A percentile compares a stretch with the other conserved stretches of the same genome.
Conservation (phyloP, 2,888 invertebrate species). For the Silvanus unidentatus region DNA sequence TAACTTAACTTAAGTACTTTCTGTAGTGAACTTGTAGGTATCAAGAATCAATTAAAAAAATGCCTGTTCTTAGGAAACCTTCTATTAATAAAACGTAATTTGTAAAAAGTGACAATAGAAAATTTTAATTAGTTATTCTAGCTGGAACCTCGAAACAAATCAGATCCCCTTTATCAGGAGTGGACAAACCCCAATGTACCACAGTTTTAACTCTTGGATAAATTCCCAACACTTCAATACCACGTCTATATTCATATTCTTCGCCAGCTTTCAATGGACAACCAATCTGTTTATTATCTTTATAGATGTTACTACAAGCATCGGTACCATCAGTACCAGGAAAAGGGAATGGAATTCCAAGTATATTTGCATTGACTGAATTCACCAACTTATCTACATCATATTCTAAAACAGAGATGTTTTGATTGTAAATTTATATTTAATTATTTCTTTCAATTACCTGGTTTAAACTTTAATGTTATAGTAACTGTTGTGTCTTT, state of each 20-base stretch:
- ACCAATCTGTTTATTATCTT: constrained; percentile 52
- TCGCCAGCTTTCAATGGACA: constrained; percentile 66
- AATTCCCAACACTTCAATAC: constrained; percentile 51
- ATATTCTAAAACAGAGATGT: constrained; percentile 14
- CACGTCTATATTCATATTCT: constrained; percentile 64
- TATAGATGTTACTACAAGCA: constrained; percentile 61
- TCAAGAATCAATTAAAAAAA: too few relatives aligned
- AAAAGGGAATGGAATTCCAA: constrained; percentile 64
- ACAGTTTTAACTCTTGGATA: constrained; percentile 54
- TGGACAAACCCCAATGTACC: constrained; percentile 60
- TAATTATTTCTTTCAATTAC: constrained; percentile 34
- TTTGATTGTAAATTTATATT: neutral
- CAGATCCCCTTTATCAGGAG: constrained; percentile 44
- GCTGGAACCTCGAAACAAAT: constrained; percentile 66
- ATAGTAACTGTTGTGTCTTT: constrained; percentile 55
- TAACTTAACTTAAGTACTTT: too few relatives aligned
- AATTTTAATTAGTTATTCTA: constrained; percentile 53
- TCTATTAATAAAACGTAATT: too few relatives aligned
- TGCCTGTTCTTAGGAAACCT: too few relatives aligned
- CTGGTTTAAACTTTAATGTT: constrained; percentile 55
- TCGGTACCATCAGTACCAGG: constrained; percentile 67
- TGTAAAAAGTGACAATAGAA: too few relatives aligned
- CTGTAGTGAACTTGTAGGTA: too few relatives aligned
- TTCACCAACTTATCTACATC: constrained; percentile 47
- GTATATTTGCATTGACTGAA: constrained; percentile 57